Conservation (phyloP, 2,113 vertebrate genomes). For the Mohoua ochrocephala region DNA sequence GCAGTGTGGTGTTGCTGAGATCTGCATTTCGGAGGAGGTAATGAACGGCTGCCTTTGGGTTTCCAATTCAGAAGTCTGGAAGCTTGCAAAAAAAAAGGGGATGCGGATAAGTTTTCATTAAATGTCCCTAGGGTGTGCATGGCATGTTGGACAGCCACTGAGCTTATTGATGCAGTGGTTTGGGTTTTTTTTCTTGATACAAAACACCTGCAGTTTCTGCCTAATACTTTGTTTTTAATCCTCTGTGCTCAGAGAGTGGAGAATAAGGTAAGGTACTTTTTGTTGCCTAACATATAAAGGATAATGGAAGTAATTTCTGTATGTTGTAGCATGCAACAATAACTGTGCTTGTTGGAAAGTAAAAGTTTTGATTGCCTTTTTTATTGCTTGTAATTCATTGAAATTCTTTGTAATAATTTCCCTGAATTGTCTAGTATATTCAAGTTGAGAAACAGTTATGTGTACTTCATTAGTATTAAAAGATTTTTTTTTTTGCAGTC, state of each 20-base stretch:
- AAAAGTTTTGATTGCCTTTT: constrained; percentile 18
- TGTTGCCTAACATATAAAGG: not conserved
- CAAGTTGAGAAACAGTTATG: not conserved
- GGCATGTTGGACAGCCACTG: not conserved
- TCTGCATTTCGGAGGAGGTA: not conserved
- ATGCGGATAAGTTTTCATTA: not conserved
- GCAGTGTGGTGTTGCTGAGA: not conserved
- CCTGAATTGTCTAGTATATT: not conserved
- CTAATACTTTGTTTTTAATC: constrained; percentile 11
- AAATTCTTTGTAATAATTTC: not conserved
- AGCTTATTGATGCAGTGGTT: not conserved
- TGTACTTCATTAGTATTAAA: not conserved
- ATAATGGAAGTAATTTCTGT: constrained; percentile 2
- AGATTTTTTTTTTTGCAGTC: not conserved
- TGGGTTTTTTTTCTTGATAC: not conserved
- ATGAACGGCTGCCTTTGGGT: not conserved
- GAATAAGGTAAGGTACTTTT: constrained; percentile 54
- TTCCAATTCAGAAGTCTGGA: not conserved
- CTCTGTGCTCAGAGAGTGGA: constrained; percentile 22
- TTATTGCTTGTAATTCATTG: constrained; percentile 14
- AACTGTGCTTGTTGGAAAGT: not conserved
- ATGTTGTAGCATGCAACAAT: not conserved
- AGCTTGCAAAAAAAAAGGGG: not conserved
- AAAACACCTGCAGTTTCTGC: not conserved
- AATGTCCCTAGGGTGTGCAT: not conserved